Conservation (phyloP, 2,113 vertebrate genomes). For the Murina feae region DNA sequence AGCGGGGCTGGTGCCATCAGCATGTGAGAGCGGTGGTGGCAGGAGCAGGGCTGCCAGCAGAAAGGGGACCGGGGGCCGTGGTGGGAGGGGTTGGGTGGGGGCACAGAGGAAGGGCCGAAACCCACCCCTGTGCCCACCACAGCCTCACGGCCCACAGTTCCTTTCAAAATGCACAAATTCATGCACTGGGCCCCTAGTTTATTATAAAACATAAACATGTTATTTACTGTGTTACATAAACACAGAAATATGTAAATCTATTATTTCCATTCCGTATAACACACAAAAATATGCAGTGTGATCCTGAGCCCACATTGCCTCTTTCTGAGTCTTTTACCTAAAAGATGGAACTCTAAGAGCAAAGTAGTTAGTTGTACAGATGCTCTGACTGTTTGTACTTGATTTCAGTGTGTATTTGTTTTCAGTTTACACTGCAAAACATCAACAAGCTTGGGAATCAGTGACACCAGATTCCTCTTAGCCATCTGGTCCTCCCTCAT, state of each 20-base stretch:
- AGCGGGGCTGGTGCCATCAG: no score
- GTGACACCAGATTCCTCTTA: background rate
- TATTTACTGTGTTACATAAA: background rate
- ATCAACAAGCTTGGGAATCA: background rate
- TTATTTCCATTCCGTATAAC: rapidly evolving
- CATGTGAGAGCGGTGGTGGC: no score
- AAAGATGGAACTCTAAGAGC: background rate
- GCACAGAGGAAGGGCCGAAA: no score
- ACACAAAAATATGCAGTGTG: no score
- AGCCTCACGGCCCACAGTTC: no score
- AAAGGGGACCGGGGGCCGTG: no score
- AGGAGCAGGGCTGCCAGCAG: no score
- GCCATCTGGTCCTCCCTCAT: no score
- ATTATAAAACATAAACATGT: background rate
- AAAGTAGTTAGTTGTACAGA: background rate
- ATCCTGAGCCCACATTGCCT: rapidly evolving
- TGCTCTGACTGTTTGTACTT: rapidly evolving
- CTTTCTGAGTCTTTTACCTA: no score
- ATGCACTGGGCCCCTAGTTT: background rate
- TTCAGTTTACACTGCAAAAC: background rate
- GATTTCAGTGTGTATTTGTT: background rate
- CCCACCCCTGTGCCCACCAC: no score
- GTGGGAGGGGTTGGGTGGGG: no score
- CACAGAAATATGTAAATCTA: background rate
- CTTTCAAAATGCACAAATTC: no score